A percentile compares a stretch with the other conserved stretches of the same genome.
phyloP scores from a whole-genome alignment of 2,797 vertebrate species.

The Anisognathus igniventris region DNA sequence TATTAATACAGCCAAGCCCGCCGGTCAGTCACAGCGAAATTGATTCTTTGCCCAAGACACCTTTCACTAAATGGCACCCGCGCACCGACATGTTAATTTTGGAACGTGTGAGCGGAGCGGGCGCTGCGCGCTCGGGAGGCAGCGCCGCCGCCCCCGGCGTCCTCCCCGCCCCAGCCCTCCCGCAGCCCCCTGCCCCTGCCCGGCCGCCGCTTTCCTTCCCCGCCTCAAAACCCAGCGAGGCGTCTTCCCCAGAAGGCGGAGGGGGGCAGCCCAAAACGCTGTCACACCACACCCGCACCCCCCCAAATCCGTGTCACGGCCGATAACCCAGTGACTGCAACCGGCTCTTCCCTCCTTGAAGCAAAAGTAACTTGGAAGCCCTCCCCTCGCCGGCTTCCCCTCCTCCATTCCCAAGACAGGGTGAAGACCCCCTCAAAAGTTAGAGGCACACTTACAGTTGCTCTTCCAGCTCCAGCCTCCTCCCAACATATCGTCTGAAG shows the following conservation, averaged over 20 bases:
- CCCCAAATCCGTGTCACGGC: not conserved
- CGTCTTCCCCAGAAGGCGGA: not conserved
- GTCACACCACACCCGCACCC: not conserved
- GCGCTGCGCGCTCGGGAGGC: not conserved
- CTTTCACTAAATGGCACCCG: constrained; percentile 42
- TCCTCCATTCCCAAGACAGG: constrained; percentile 9
- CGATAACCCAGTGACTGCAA: not conserved
- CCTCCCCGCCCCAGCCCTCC: not conserved
- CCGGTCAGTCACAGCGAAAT: constrained; percentile 54
- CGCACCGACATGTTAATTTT: constrained; percentile 49
- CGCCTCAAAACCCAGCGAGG: not conserved
- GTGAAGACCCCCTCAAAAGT: constrained; percentile 63
- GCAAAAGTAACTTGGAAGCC: constrained; percentile 13
- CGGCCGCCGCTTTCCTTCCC: not conserved
- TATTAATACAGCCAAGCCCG: constrained; percentile 36
- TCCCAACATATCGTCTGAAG: constrained; percentile 74
- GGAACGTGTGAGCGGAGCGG: not conserved
- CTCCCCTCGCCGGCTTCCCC: not conserved
- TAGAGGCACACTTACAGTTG: constrained; percentile 86
- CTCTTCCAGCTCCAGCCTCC: constrained; percentile 76
- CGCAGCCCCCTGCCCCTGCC: not conserved
- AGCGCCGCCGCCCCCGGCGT: not conserved
- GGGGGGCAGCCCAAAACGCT: not conserved
- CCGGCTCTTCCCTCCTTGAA: not conserved
- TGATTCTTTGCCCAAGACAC: constrained; percentile 62